Percentiles rank a stretch among this genome's conserved stretches.
These are phyloP conservation scores for Pseudanteris insignis DNA, from an alignment of 2,888 invertebrate genomes.

Conservation along the genomic window DNA sequence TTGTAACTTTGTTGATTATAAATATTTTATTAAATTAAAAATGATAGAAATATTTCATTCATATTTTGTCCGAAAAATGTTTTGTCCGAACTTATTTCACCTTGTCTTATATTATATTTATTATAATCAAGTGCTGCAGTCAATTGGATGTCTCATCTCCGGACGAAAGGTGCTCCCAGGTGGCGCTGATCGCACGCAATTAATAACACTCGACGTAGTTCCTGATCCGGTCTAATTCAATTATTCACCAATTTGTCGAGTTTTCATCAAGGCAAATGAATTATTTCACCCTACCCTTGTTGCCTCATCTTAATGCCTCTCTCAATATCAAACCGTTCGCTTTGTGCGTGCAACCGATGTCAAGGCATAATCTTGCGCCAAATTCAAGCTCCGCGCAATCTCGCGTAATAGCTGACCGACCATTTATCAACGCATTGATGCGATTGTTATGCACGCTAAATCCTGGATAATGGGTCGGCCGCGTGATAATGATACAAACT, in stretches of 20 bases:
- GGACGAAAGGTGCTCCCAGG: slow-evolving; percentile 13
- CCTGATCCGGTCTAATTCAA: slow-evolving; percentile 20
- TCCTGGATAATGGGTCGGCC: no score
- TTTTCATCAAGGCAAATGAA: slow-evolving; percentile 24
- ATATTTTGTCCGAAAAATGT: slow-evolving; percentile 5
- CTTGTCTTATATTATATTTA: slow-evolving; percentile 10
- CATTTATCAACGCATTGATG: slow-evolving; percentile 22
- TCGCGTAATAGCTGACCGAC: slow-evolving; percentile 1
- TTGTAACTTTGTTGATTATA: no score
- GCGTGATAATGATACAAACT: slow-evolving; percentile 32
- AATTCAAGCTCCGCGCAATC: background rate
- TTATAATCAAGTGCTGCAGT: slow-evolving; percentile 19
- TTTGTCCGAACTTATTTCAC: slow-evolving; percentile 11
- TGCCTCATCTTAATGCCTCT: background rate
- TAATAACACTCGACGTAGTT: slow-evolving; percentile 15
- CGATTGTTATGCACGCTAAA: slow-evolving; percentile 7
- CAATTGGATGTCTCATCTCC: slow-evolving; percentile 26
- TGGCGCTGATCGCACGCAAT: slow-evolving; percentile 10
- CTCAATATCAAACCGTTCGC: slow-evolving; percentile 1
- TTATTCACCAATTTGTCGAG: slow-evolving; percentile 24
- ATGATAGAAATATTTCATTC: no score
- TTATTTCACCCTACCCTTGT: slow-evolving; percentile 5
- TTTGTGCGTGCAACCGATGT: no score
- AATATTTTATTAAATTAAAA: no score
- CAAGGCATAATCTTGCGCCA: no score